Conservation (phyloP, 2,797 vertebrate species). For the Chrosomus eos region DNA sequence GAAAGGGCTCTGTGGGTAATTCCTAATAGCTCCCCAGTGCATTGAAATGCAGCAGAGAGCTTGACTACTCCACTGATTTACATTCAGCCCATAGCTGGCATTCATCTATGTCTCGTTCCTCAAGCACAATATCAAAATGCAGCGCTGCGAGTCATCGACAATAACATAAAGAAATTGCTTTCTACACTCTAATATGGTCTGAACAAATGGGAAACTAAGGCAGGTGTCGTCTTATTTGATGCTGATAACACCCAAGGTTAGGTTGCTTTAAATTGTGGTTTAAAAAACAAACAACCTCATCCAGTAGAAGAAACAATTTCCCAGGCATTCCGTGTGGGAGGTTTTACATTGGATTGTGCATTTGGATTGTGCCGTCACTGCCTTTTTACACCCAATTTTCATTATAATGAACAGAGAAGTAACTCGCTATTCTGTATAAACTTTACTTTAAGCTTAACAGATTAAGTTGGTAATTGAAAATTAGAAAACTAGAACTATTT, state of each 20-base stretch:
- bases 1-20: slow-evolving; percentile 39
- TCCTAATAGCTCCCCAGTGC: slow-evolving; percentile 41
- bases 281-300: slow-evolving; percentile 44
- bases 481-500: background rate
- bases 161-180: slow-evolving; percentile 63
- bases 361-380: background rate
- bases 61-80: slow-evolving; percentile 53
- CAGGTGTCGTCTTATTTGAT: slow-evolving; percentile 53
- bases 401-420: slow-evolving; percentile 12
- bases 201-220: slow-evolving; percentile 57
- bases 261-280: slow-evolving; percentile 35
- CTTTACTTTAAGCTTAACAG: background rate
- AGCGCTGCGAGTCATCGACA: slow-evolving; percentile 56
- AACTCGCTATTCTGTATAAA: background rate
- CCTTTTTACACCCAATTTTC: slow-evolving; percentile 1
- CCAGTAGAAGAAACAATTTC: slow-evolving; percentile 51
- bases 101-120: slow-evolving; percentile 62
- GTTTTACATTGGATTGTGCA: slow-evolving; percentile 24
- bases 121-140: slow-evolving; percentile 59
- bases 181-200: slow-evolving; percentile 57
- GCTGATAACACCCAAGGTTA: slow-evolving; percentile 59
- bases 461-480: background rate
- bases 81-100: slow-evolving; percentile 56
- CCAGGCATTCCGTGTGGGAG: slow-evolving; percentile 21
- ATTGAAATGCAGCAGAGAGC: slow-evolving; percentile 56